phyloP scores from a whole-genome alignment of 2,113 vertebrate species.

The Anser cygnoides region DNA sequence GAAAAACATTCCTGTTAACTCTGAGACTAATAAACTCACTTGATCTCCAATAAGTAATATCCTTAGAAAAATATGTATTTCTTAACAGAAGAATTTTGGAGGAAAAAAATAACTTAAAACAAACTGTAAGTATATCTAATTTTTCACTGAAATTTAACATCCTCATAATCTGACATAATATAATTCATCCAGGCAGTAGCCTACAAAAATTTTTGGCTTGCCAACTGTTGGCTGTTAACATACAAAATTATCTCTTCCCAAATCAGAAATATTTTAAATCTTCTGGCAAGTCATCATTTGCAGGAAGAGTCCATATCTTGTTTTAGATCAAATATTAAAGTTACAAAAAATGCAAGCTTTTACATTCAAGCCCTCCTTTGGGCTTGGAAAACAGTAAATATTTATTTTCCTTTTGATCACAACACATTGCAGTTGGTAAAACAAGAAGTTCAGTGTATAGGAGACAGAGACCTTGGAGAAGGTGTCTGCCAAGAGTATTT shows the following conservation, averaged over 20 bases:
- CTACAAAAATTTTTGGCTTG: not conserved
- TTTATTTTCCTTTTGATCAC: not conserved
- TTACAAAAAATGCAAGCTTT: not conserved
- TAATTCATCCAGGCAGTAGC: not conserved
- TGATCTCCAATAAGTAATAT: not conserved
- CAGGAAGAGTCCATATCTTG: not conserved
- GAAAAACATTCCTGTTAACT: not conserved
- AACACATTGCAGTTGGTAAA: not conserved
- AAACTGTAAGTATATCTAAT: not conserved
- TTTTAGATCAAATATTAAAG: not conserved
- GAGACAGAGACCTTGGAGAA: not conserved
- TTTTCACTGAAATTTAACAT: not conserved
- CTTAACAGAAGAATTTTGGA: not conserved
- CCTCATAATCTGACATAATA: not conserved
- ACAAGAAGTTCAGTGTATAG: not conserved
- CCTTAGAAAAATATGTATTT: not conserved
- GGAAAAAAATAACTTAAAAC: not conserved
- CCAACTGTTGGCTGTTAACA: not conserved
- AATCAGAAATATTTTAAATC: not conserved
- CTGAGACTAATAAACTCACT: not conserved
- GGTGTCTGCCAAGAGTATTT: not conserved
- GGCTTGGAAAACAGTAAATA: not conserved
- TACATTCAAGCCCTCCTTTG: not conserved
- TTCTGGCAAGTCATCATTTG: not conserved
- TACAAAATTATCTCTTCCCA: not conserved